Base-by-base conservation (phyloP, 2,797 vertebrate species). In the Danio tinwini region DNA sequence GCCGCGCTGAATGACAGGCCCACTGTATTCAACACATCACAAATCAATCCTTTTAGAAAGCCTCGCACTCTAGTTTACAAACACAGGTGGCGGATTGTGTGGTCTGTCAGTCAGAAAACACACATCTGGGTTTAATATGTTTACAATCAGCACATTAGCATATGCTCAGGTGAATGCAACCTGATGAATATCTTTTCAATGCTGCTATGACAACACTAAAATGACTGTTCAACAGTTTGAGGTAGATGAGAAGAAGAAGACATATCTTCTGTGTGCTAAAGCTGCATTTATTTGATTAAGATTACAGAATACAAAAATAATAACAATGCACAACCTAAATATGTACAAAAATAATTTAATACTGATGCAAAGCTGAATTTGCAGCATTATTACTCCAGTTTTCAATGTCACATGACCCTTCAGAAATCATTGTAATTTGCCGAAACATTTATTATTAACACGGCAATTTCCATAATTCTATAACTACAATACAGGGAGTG, bases 101-200 rank as follows among this genome's bases (percentile, higher is more conserved):
- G 13, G 19, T 68, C 19, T 68, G 19, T 68, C 8, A 47, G 49
- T 68, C 47, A 50, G 13, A 9, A 37, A 7, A 67, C 13, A 67
- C 17, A 65, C 42, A 65, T 11, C 29, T 39, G 29, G 3, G 13
- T 59, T 16, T 39, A 5, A 59, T 52, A 14, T 59, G 55, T 58
- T 61, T 61, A 37, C 58, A 16, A 1, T 39, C 29, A 9, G 58
- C 13, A 39, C 16, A 59, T 49, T 19, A 42, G 47, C 2, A 19
- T 52, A 14, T 19, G 59, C 62, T 49, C 50, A 13, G 64, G 29
- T 53, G 19, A n/a, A 50, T 44, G 17, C 83, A 93, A 93, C 91
- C 29, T 92, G 89, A 52, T 87, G 88, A 62, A 62, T 14, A n/a
- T 40, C 62, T 77, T 89, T 91, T 4, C 4, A 39, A 16, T 61